Percentiles rank a stretch among this genome's conserved stretches.
These are phyloP conservation scores for Fragum whitleyi DNA, from an alignment of 2,888 invertebrate species.

Conservation along the genomic window DNA sequence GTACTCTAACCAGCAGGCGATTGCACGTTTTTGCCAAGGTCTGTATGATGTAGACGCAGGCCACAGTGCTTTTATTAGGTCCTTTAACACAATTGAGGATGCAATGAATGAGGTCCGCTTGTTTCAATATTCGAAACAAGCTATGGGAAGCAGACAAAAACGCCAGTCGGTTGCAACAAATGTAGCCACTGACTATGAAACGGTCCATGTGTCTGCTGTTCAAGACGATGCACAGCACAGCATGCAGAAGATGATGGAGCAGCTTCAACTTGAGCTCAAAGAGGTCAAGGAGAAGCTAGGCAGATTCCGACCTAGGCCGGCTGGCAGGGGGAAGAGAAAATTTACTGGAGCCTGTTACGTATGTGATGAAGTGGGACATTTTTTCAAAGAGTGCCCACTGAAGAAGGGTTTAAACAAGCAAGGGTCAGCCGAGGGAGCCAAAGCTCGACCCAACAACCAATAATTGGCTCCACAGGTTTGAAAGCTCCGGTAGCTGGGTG, in stretches of 20 bases:
- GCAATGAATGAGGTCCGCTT: slow-evolving; percentile 21
- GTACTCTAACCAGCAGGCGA: slow-evolving; percentile 5
- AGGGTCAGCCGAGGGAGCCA: no score
- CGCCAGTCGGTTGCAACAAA: background rate
- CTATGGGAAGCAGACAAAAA: background rate
- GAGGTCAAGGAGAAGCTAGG: no score
- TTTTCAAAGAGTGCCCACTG: background rate
- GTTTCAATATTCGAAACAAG: slow-evolving; percentile 15
- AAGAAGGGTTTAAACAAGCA: background rate
- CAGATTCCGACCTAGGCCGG: background rate
- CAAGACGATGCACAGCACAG: background rate
- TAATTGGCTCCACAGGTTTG: background rate
- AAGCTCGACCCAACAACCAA: background rate
- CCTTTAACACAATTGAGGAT: background rate
- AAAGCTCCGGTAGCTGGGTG: background rate
- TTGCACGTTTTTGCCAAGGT: slow-evolving; percentile 22
- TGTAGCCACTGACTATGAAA: slow-evolving; percentile 2
- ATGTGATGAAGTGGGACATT: background rate
- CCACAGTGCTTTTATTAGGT: slow-evolving; percentile 1
- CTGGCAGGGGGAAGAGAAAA: no score
- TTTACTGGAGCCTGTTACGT: background rate
- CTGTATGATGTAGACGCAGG: slow-evolving; percentile 33
- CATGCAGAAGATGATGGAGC: background rate
- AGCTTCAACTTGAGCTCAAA: no score
- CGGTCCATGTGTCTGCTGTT: no score